These are phyloP conservation scores for Lepilemur septentrionalis DNA, from an alignment of 2,797 vertebrate genomes.

Conservation along the genomic window DNA sequence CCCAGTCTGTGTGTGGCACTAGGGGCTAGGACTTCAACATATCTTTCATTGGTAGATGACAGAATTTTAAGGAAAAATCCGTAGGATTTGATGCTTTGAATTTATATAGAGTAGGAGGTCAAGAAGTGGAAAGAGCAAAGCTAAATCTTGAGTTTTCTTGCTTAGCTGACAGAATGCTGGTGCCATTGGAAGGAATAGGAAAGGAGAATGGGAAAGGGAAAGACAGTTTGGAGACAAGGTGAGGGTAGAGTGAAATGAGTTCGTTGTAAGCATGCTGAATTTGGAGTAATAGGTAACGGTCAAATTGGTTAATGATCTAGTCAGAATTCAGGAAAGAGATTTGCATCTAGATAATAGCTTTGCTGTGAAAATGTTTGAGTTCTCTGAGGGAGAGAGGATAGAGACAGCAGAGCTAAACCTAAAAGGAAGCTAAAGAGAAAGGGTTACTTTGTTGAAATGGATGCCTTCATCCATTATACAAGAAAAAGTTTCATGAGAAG, in stretches of 20 bases:
- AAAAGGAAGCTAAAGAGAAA: not conserved
- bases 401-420: not conserved
- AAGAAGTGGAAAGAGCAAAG: not conserved
- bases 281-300: not conserved
- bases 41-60: not conserved
- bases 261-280: not conserved
- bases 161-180: not conserved
- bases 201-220: not conserved
- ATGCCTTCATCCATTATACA: constrained; percentile 1
- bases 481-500: constrained; percentile 54
- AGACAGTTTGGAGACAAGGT: not conserved
- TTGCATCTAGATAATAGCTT: not conserved
- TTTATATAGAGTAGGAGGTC: not conserved
- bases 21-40: not conserved
- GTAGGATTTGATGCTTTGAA: not conserved
- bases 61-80: not conserved
- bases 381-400: not conserved
- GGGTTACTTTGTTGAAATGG: constrained; percentile 15
- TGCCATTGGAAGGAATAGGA: not conserved
- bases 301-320: not conserved
- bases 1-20: not conserved
- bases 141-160: constrained; percentile 24
- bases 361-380: not conserved
- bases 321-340: not conserved
- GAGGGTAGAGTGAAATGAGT: not conserved